Base-by-base conservation (phyloP, 2,113 vertebrate genomes). In the Sebastes schlegelii region DNA sequence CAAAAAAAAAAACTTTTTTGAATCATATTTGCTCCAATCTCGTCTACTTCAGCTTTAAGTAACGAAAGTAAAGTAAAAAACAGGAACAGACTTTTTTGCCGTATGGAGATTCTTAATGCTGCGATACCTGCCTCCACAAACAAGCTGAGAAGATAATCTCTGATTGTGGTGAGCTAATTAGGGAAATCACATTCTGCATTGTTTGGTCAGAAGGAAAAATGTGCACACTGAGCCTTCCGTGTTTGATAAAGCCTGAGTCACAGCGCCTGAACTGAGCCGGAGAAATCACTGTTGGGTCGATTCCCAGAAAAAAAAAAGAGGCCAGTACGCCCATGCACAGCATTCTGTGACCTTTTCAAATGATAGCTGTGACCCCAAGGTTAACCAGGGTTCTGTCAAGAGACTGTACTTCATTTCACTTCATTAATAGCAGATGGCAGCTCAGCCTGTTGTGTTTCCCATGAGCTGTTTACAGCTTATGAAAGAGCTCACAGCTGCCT, bases 401-500 rank as follows among this genome's bases (percentile, higher is more conserved):
- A 67, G 79, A 60, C 62, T 14, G 7, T 34, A 62, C 71, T 40
- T 67, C 17, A 70, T 17, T 40, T 64, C 62, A 55, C 8, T 68
- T 77, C 77, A 74, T 58, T 78, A 69, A 74, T 45, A 66, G 48
- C 74, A 81, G 71, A 82, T 72, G 72, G 72, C 67, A 69, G 51
- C 69, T 46, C 46, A 58, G 55, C 48, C 52, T 76, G 61, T 55
- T 81, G 57, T 34, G 58, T 51, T 63, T 73, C 34, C n/a, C 48
- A 4, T 69, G 19, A 69, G 42, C 51, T 43, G 6, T 78, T 78
- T 61, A 48, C 51, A 58, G 49, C 61, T 67, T 5, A 54, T 64
- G 40, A 67, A 85, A 87, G 49, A n/a, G 58, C 61, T 78, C 82
- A 78, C 45, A 82, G 77, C 43, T 66, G 79, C 55, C 8, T 71